Conservation (phyloP, 2,113 vertebrate species). For the Emydura subglobosa region DNA sequence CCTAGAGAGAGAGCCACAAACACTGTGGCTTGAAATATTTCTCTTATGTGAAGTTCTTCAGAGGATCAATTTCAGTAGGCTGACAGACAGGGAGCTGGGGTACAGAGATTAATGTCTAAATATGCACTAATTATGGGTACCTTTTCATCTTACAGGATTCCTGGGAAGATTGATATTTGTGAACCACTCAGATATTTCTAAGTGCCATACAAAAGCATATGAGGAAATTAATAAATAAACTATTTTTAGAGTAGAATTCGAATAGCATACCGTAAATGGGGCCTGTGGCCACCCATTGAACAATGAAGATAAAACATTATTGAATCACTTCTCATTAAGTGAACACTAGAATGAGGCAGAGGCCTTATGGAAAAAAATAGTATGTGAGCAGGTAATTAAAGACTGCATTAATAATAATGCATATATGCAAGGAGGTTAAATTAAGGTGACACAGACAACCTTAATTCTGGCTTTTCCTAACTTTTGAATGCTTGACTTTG, state of each 20-base stretch:
- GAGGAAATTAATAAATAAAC: too few species aligned
- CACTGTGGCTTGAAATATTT: neutral
- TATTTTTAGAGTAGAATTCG: neutral
- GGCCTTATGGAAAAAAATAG: neutral
- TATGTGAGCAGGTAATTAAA: neutral
- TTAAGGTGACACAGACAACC: neutral
- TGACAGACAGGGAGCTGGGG: neutral
- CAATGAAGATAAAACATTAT: too few species aligned
- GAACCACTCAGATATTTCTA: too few species aligned
- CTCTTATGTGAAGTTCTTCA: neutral
- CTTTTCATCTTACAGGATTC: neutral
- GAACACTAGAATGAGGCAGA: neutral
- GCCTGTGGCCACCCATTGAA: neutral
- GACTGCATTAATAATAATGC: neutral
- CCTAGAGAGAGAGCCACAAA: neutral
- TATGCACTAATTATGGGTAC: neutral
- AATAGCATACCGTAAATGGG: neutral
- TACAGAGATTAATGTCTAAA: neutral
- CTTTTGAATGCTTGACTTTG: neutral
- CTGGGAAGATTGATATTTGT: neutral
- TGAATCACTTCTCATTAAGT: neutral
- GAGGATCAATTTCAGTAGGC: neutral
- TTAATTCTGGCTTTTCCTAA: neutral
- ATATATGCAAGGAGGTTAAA: neutral
- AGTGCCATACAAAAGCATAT: too few species aligned